A percentile compares a stretch with the other conserved stretches of the same genome.
phyloP scores from a whole-genome alignment of 2,888 invertebrate species.

The Stenchaetothrips biformis region DNA sequence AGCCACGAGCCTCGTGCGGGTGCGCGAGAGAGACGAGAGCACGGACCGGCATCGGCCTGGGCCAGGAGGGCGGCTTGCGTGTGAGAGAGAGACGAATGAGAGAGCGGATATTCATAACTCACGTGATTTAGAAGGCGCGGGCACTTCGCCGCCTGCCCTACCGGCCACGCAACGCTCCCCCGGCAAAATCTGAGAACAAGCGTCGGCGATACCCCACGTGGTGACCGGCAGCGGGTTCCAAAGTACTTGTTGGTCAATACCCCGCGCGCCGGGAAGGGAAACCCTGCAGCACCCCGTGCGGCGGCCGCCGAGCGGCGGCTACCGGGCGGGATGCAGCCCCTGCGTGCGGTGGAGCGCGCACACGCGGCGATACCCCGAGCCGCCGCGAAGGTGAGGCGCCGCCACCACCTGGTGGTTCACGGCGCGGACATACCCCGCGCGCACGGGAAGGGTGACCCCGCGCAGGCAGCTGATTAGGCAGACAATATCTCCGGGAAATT shows the following conservation, averaged over 20 bases:
- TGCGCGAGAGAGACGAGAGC: neutral
- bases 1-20: too few relatives aligned
- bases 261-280: too few relatives aligned
- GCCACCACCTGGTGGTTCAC: neutral
- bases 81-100: constrained; percentile 4
- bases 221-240: too few relatives aligned
- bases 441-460: neutral
- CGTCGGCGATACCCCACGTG: neutral
- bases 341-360: neutral
- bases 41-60: neutral
- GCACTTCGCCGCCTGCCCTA: neutral
- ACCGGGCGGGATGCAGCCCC: neutral
- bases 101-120: constrained; percentile 23
- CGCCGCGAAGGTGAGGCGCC: neutral
- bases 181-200: too few relatives aligned
- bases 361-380: neutral
- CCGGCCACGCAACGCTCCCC: neutral
- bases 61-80: neutral
- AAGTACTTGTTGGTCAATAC: too few relatives aligned
- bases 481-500: neutral
- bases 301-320: neutral
- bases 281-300: neutral
- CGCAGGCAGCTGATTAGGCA: neutral
- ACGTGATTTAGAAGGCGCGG: constrained; percentile 16
- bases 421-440: neutral